Conservation (phyloP, 2,888 invertebrate genomes). For the Cancer borealis region DNA sequence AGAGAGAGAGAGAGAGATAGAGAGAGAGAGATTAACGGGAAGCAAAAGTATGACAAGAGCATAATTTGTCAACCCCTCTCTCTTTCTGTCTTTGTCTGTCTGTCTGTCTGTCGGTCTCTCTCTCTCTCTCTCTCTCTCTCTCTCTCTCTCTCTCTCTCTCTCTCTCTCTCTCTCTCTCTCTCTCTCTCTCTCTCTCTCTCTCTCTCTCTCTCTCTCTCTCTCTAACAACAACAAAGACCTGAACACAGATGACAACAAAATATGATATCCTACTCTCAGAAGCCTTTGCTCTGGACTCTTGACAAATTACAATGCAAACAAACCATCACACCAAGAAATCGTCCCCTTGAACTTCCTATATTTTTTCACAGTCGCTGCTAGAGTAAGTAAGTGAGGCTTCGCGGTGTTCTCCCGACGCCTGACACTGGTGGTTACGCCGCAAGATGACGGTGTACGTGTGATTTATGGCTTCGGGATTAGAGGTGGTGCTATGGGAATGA, state of each 20-base stretch:
- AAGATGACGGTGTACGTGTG: background rate
- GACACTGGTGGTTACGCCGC: background rate
- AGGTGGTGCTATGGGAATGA: background rate
- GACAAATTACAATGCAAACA: background rate
- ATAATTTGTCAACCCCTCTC: too few relatives aligned
- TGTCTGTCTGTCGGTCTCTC: too few relatives aligned
- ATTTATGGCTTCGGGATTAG: background rate
- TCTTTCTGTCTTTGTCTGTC: too few relatives aligned
- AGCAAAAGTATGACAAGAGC: too few relatives aligned
- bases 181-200: background rate
- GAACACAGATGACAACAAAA: background rate
- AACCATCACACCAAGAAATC: background rate
- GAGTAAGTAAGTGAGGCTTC: background rate
- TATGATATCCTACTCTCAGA: too few relatives aligned
- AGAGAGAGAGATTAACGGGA: too few relatives aligned
- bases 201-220: conserved; percentile 17
- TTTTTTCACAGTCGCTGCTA: background rate
- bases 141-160: too few relatives aligned
- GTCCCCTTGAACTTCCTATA: background rate
- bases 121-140: too few relatives aligned
- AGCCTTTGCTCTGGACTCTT: background rate
- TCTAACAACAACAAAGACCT: background rate
- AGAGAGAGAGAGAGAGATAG: too few relatives aligned
- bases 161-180: too few relatives aligned
- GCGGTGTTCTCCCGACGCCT: background rate